phyloP scores from a whole-genome alignment of 2,888 invertebrate genomes.

The Globia sparganii region DNA sequence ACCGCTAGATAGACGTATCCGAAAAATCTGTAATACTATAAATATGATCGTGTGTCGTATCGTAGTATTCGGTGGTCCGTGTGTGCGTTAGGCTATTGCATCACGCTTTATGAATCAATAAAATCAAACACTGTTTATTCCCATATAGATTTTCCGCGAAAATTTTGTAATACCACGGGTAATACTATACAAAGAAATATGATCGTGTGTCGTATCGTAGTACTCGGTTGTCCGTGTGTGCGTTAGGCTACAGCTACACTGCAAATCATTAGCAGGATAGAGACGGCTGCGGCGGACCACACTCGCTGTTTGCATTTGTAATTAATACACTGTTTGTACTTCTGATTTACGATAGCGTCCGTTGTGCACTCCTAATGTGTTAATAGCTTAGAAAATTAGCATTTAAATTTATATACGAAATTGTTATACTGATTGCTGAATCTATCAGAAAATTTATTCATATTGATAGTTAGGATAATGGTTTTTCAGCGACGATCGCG shows the following conservation, averaged over 20 bases:
- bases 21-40: neutral
- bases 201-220: slow-evolving; percentile 37
- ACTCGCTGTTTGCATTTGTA: slow-evolving; percentile 90
- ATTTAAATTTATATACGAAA: slow-evolving; percentile 59
- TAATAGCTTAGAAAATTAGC: slow-evolving; percentile 88
- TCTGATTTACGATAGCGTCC: slow-evolving; percentile 89
- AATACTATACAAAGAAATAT: slow-evolving; percentile 7
- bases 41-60: neutral
- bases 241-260: slow-evolving; percentile 76
- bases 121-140: neutral
- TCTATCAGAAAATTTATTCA: neutral
- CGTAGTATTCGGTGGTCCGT: neutral
- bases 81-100: neutral
- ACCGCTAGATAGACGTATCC: neutral
- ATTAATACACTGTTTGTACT: slow-evolving; percentile 90
- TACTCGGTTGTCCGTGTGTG: slow-evolving; percentile 55
- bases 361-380: slow-evolving; percentile 87
- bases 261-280: slow-evolving; percentile 90
- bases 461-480: too few species aligned
- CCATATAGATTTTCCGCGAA: neutral
- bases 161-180: neutral
- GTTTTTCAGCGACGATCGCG: too few species aligned
- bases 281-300: slow-evolving; percentile 88
- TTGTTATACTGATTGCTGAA: slow-evolving; percentile 24
- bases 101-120: neutral